Conservation (phyloP, 2,888 invertebrate genomes). For the Erebia epiphron region DNA sequence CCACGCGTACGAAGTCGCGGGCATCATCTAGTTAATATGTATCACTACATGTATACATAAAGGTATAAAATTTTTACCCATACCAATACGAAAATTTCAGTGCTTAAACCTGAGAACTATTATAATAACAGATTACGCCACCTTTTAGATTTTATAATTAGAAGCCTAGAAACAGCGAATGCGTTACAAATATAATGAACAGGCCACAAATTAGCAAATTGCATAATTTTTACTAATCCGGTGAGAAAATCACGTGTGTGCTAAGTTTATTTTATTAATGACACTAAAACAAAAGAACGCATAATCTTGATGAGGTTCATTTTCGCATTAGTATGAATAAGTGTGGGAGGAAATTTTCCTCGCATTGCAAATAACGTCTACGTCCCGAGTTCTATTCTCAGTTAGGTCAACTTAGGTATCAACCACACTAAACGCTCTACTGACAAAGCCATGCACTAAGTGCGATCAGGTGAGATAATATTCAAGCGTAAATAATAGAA, state of each 20-base stretch:
- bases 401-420: neutral
- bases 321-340: neutral
- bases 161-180: conserved; percentile 4
- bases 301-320: neutral
- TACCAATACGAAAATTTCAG: neutral
- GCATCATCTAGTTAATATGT: neutral
- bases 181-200: conserved; percentile 11
- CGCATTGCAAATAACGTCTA: neutral
- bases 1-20: too few relatives aligned
- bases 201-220: neutral
- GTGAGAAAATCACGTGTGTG: conserved; percentile 24
- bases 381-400: neutral
- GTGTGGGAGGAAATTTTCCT: neutral
- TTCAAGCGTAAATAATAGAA: neutral
- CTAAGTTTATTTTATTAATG: conserved; percentile 12
- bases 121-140: conserved; percentile 2
- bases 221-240: conserved; percentile 26
- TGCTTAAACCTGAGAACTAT: conserved; percentile 4
- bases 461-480: neutral
- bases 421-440: neutral
- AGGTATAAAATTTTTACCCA: neutral
- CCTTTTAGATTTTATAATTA: conserved; percentile 9
- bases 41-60: neutral
- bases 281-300: conserved; percentile 13
- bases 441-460: neutral